Evolutionary conservation across 2,888 invertebrate species (phyloP), one percentile per base, ranked within the genome.

Genomic region (Hypomecis atomaria): DNA sequence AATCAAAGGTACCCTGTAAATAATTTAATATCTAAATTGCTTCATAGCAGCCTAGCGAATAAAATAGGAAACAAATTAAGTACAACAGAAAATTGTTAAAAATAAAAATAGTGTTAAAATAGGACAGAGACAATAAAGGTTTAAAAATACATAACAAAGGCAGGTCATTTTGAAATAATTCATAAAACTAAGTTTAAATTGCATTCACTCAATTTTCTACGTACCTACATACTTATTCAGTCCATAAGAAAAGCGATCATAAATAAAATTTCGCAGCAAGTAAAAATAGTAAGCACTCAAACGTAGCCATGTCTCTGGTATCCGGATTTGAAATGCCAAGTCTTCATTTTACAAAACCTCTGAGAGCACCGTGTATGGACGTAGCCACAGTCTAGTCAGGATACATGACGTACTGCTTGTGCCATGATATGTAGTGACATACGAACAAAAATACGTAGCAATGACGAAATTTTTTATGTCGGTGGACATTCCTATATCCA

Each of bases 1-100:
- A 54, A 40, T 47, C 38, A 44, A 45, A 37, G 34, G 36, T 60
- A 60, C 60, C 60, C 60, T 60, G 60, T 54, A 60, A 55, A 61
- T 43, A 55, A 55, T 37, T 55, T 37, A 55, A 43, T 47, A 5
- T 45, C 34, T 49, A 49, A 8, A 6, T 9, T 23, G 2, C 13
- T 23, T 49, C 5, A 23, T 11, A 11, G 11, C 37, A 48, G 5
- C 5, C 34, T 10, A 34, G 34, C 47, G 6, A 47, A 10, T 10
- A n/a, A 47, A 49, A 11, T 2, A 37, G 7, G 1, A 7, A 6
- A 11, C 1, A 43, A n/a, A 43, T 13, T 50, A 50, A 11, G 38
- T 13, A 50, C 34, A 36, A 11, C 11, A 36, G 8, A 10, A 13
- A 50, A 38, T 38, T 38, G 50, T 23, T 50, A 8, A 50, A 50